Evolutionary conservation across 2,888 invertebrate species (phyloP).

Genomic region (Vesta saturnalis): DNA sequence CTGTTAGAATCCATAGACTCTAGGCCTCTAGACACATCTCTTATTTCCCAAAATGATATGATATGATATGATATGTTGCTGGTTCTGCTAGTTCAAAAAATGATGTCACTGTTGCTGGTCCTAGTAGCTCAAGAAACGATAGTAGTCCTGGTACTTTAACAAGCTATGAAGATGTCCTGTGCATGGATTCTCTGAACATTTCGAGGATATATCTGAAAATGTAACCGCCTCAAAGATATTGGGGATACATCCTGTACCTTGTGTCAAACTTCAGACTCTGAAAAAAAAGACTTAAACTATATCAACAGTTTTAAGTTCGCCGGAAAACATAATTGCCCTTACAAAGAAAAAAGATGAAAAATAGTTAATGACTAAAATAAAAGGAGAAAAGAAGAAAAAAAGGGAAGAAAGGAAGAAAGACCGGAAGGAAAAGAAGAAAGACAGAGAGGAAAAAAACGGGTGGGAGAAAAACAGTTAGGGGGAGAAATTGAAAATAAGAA

Average conservation of each 20-base stretch:
- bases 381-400: neutral
- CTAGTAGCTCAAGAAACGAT: slow-evolving; percentile 11
- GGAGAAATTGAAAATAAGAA: neutral
- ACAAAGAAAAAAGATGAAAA: slow-evolving; percentile 19
- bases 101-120: slow-evolving; percentile 14
- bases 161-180: neutral
- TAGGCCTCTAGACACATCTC: neutral
- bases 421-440: neutral
- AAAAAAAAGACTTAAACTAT: slow-evolving; percentile 17
- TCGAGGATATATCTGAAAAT: neutral
- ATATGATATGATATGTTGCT: neutral
- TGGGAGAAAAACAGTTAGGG: too few relatives aligned
- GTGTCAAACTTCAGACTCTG: slow-evolving; percentile 6
- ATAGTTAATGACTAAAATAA: neutral
- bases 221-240: slow-evolving; percentile 19
- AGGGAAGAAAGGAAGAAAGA: neutral
- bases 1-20: neutral
- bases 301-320: slow-evolving; percentile 21
- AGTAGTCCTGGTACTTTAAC: neutral
- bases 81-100: neutral
- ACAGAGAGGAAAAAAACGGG: neutral
- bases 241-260: slow-evolving; percentile 24
- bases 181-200: neutral
- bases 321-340: slow-evolving; percentile 9
- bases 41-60: neutral